Evolutionary conservation across 2,888 invertebrate species (phyloP).

Genomic region (Chrysopilus asiliformis): DNA sequence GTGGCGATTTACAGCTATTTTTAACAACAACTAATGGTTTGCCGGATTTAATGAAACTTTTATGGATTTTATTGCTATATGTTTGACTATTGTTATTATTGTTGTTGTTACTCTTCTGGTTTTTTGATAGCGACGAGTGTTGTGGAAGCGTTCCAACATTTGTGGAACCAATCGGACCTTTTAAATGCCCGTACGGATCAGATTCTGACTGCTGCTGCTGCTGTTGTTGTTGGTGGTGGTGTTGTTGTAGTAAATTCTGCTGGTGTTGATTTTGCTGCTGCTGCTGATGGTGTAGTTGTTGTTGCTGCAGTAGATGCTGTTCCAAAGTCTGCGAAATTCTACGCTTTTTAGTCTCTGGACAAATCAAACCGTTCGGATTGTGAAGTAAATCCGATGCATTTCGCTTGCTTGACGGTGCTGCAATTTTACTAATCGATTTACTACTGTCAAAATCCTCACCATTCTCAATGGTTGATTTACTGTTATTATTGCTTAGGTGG

Average conservation of each 20-base stretch:
- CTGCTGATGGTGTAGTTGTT: slow-evolving; percentile 5
- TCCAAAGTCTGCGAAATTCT: slow-evolving; percentile 7
- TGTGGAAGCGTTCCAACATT: slow-evolving; percentile 49
- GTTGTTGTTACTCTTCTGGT: slow-evolving; percentile 16
- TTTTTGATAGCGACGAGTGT: slow-evolving; percentile 17
- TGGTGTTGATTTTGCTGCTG: slow-evolving; percentile 1
- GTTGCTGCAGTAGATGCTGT: slow-evolving; percentile 14
- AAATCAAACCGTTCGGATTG: slow-evolving; percentile 13
- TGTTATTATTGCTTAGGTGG: slow-evolving; percentile 6
- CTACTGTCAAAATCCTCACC: slow-evolving; percentile 5
- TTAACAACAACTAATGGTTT: slow-evolving; percentile 10
- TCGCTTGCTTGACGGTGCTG: slow-evolving; percentile 7
- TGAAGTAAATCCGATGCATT: slow-evolving; percentile 7
- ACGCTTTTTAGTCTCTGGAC: slow-evolving; percentile 13
- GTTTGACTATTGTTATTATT: slow-evolving; percentile 23
- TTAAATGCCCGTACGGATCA: slow-evolving; percentile 12
- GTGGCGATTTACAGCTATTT: slow-evolving; percentile 9
- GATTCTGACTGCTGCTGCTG: slow-evolving; percentile 6
- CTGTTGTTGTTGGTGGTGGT: slow-evolving; percentile 11
- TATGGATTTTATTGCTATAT: slow-evolving; percentile 20
- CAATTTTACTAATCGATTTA: not conserved
- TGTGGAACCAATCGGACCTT: slow-evolving; percentile 45
- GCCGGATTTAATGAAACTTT: slow-evolving; percentile 7
- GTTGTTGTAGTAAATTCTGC: slow-evolving; percentile 17
- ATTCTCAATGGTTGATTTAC: slow-evolving; percentile 10